Evolutionary conservation across 2,888 invertebrate genomes (phyloP), one percentile per base, ranked within the genome.

Genomic region (Neria commutata): DNA sequence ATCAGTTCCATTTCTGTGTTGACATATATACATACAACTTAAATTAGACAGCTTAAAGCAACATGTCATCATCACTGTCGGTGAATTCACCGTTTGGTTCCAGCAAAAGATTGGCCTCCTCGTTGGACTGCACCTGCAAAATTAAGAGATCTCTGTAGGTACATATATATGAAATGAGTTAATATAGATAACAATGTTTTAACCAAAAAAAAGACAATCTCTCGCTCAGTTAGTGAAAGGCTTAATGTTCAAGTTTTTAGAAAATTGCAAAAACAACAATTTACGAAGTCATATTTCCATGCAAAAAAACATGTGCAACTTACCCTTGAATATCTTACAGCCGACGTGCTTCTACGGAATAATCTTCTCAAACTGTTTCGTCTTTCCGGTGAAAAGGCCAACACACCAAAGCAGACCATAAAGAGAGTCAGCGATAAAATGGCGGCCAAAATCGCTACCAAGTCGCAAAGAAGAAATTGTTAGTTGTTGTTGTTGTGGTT

Each of bases 1-100:
- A n/a, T n/a, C n/a, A n/a, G n/a, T n/a, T n/a, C n/a, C n/a, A n/a
- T n/a, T n/a, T n/a, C n/a, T n/a, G n/a, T n/a, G n/a, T n/a, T n/a
- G n/a, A n/a, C n/a, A n/a, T n/a, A n/a, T n/a, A n/a, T n/a, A n/a
- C n/a, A n/a, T n/a, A n/a, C n/a, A n/a, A n/a, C n/a, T n/a, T n/a
- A n/a, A n/a, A n/a, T n/a, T n/a, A n/a, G n/a, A n/a, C n/a, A n/a
- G n/a, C n/a, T 67, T 79, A 80, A 51, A 80, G 75, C 56, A 80
- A 64, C 77, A 80, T 79, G 51, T 80, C 80, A 59, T 80, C 80
- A 58, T 80, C 80, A 40, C 77, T 78, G 17, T 79, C 81, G 5
- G 75, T 76, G 33, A 80, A 77, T 56, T 77, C 77, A 2, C 79
- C 81, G 65, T 77, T 77, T 16, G 79, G 76, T 58, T 79, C 79